Base-by-base conservation (phyloP, 1,140 invertebrate species). In the Vanessa tameamea region DNA sequence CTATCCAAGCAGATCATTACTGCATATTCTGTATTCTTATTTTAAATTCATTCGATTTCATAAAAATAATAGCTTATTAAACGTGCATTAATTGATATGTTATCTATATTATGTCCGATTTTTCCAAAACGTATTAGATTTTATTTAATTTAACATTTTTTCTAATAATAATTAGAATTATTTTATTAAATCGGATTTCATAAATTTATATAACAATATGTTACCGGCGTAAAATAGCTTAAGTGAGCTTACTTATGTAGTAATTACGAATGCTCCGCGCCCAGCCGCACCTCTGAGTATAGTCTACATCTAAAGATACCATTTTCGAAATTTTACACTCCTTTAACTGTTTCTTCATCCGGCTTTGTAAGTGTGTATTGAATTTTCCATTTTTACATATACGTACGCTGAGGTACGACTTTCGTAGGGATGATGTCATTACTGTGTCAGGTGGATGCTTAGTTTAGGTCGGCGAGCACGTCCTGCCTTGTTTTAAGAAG, bases 381-480 rank as follows among this genome's bases (percentile, higher is more conserved):
- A 37, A 67, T 67, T 64, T 51, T 51, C 51, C 23, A 51, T 50
- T 73, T 73, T 73, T 67, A 26, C 53, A 68, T 51, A 31, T 31
- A 31, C 6, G 0, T 37, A 68, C 53, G 50, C 14, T 64, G 48
- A 23, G 14, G 43, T 67, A 69, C 59, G 14, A 78, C 64, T 69
- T 86, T 83, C 75, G 75, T 79, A 73, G 68, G 72, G 77, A 69
- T 80, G 80, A 84, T 82, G 80, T 86, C 83, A 86, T 79, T 71
- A 68, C 37, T 72, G 72, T 78, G 73, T 73, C 76, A 78, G 76
- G 72, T 76, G 63, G 76, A 69, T 50, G 57, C 65, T 51, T 55
- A 69, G 69, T 48, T 75, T 75, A 63, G 68, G 73, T 75, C 64
- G 67, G 69, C 48, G 43, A 77, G 69, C 70, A 77, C 75, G 72